These are phyloP conservation scores for Desmodus rotundus DNA, from an alignment of 2,113 vertebrate genomes.

Conservation along the genomic window DNA sequence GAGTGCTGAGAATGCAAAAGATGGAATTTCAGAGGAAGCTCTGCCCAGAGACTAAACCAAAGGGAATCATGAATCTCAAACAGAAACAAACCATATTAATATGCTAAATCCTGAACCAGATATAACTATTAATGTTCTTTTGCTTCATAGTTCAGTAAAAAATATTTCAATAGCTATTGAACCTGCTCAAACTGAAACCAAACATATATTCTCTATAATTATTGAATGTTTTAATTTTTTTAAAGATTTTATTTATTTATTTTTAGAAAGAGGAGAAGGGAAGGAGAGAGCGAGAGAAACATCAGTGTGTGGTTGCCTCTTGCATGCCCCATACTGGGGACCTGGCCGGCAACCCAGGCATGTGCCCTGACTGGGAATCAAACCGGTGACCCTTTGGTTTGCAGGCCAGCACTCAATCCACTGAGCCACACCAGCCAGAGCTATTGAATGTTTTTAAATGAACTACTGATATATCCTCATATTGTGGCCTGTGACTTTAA, in stretches of 20 bases:
- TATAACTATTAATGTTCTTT: constrained; percentile 22
- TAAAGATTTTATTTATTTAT: no score
- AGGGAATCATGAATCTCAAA: constrained; percentile 30
- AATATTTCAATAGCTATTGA: not conserved
- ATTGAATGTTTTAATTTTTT: not conserved
- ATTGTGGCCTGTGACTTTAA: not conserved
- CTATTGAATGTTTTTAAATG: not conserved
- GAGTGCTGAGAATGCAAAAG: not conserved
- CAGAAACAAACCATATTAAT: constrained; percentile 20
- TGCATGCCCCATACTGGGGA: no score
- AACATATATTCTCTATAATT: not conserved
- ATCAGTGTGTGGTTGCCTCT: no score
- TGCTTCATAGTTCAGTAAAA: not conserved
- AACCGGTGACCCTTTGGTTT: no score
- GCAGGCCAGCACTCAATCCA: no score
- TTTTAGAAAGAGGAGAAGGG: no score
- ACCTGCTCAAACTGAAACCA: constrained; percentile 3
- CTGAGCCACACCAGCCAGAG: no score
- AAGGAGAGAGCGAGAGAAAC: no score
- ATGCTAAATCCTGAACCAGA: constrained; percentile 16
- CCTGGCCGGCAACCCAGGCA: no score
- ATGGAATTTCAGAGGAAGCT: not conserved
- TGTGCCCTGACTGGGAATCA: no score
- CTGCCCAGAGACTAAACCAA: not conserved
- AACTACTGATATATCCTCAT: not conserved